Evolutionary conservation across 2,113 vertebrate species (phyloP).

Genomic region (Bombycilla garrulus): DNA sequence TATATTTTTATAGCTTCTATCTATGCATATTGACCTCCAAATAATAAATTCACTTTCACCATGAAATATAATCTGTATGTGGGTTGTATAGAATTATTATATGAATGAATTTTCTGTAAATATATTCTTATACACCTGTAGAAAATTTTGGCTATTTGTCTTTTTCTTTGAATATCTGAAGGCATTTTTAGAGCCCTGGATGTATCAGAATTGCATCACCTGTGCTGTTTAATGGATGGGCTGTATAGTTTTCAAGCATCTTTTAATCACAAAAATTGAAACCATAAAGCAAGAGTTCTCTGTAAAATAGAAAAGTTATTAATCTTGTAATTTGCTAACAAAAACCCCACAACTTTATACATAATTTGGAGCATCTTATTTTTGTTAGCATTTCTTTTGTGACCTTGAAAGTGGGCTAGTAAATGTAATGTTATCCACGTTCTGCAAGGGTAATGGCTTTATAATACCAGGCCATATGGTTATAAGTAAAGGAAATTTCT

Average conservation of each 20-base stretch:
- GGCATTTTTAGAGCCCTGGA: neutral
- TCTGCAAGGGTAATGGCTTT: neutral
- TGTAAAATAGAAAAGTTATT: neutral
- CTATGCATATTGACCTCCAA: neutral
- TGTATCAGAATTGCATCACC: neutral
- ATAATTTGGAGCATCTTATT: neutral
- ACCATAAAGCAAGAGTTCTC: neutral
- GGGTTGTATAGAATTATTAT: neutral
- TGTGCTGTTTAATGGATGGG: neutral
- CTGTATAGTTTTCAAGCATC: neutral
- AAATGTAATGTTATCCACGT: neutral
- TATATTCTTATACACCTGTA: neutral
- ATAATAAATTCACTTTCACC: neutral
- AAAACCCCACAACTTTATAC: neutral
- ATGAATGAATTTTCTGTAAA: neutral
- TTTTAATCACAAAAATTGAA: neutral
- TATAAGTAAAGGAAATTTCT: neutral
- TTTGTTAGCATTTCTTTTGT: neutral
- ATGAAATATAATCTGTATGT: neutral
- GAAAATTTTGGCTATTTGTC: neutral
- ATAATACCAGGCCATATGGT: neutral
- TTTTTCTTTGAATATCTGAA: neutral
- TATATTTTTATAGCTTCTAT: neutral
- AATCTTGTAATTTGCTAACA: neutral
- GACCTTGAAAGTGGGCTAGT: neutral